Base-by-base conservation (phyloP, 2,113 vertebrate genomes). In the Clarias magur region DNA sequence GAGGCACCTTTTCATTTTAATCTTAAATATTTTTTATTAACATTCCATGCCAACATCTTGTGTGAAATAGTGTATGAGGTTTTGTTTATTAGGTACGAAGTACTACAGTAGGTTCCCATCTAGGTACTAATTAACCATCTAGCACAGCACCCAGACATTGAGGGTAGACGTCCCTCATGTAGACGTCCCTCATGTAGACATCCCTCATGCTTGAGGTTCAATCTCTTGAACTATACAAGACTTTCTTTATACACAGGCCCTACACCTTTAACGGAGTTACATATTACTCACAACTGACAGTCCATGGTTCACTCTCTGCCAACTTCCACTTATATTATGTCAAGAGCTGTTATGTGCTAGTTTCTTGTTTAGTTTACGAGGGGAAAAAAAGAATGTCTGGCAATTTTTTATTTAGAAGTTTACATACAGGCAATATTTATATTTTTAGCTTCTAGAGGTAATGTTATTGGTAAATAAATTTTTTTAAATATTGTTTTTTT, bases 1-100 rank as follows among this genome's bases (percentile, higher is more conserved):
- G 57, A 75, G 82, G 9, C 27, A 19, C 1, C 53, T 84, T 7
- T 53, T 63, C 73, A 53, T 78, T 65, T 42, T 42, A 57, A 78
- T 25, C 60, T 62, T 30, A n/a, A 68, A 85, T 68, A 75, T 85
- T 75, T 84, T 75, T 75, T 42, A 48, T 60, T 21, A 84, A 75
- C 70, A 85, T 75, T 42, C 12, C 10, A 25, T 67, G 60, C 1
- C 12, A 30, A 34, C 30, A 57, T 30, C 86, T 27, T 65, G 82
- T 80, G 65, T 65, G 67, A 57, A n/a, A 79, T 11, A 25, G 30
- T 25, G 67, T 76, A 62, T 83, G 48, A 70, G 27, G 3, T 62
- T 59, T 48, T 17, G 53, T 34, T 16, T 30, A 21, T 60, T 68
- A 57, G 84, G 1, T 13, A 25, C 27, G 15, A 60, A 4, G 48